Evolutionary conservation across 2,113 vertebrate species (phyloP).

Genomic region (Martes martes): DNA sequence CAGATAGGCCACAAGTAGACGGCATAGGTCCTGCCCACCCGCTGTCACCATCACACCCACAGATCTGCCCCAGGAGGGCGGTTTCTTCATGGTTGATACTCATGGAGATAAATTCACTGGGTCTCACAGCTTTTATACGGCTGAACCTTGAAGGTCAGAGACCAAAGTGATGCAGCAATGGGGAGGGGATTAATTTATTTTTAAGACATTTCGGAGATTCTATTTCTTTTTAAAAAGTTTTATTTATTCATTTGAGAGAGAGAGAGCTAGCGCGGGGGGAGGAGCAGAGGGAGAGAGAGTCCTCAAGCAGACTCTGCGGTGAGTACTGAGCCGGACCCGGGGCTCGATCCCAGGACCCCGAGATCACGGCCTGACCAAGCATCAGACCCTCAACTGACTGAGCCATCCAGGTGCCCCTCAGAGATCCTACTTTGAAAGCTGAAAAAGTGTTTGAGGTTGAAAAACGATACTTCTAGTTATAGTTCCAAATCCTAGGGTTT

Average conservation of each 20-base stretch:
- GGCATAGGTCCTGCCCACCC: rapidly evolving
- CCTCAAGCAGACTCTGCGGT: background rate
- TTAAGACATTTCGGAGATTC: background rate
- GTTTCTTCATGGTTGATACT: background rate
- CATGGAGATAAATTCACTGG: too few species aligned
- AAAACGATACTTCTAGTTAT: background rate
- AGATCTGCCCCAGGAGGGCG: background rate
- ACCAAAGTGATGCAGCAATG: background rate
- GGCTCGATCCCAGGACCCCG: background rate
- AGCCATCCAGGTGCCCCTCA: background rate
- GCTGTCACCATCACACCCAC: rapidly evolving
- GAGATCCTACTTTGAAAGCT: background rate
- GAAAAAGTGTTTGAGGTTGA: background rate
- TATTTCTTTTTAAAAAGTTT: background rate
- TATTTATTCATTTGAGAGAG: background rate
- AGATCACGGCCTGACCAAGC: background rate
- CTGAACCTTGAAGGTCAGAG: background rate
- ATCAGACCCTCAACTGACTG: background rate
- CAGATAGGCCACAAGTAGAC: rapidly evolving
- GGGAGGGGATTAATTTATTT: background rate
- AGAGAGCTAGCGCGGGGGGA: background rate
- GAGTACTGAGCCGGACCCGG: background rate
- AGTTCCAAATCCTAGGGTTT: background rate
- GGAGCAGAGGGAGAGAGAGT: background rate
- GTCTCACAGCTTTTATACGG: background rate